A percentile compares a stretch with the other conserved stretches of the same genome.
Conservation (phyloP, 2,113 vertebrate genomes). For the Pomatorhinus ruficollis region DNA sequence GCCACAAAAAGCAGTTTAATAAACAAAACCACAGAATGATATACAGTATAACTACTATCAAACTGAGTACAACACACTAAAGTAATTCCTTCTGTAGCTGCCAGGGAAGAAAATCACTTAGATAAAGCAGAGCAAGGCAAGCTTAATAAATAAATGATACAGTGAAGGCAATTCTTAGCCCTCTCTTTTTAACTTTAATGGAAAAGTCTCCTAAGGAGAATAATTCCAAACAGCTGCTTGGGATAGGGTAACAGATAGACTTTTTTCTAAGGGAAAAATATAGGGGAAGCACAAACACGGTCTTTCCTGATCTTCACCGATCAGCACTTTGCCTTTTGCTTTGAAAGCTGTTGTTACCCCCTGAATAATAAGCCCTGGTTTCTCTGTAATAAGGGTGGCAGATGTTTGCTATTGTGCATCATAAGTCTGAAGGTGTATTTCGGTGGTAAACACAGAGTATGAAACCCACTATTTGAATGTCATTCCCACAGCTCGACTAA, state of each 20-base stretch:
- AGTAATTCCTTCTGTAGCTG: background rate
- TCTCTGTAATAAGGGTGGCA: background rate
- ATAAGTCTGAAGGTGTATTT: background rate
- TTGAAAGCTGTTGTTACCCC: background rate
- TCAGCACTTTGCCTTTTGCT: background rate
- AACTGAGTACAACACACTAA: background rate
- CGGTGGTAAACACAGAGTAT: background rate
- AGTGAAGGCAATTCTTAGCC: background rate
- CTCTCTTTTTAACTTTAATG: background rate
- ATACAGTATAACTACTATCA: background rate
- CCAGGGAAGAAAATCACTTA: background rate
- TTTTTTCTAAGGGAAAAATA: background rate
- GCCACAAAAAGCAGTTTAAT: background rate
- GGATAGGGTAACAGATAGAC: background rate
- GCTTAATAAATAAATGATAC: background rate
- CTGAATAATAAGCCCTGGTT: background rate
- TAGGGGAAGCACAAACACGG: background rate
- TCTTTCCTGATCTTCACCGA: background rate
- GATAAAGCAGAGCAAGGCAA: background rate
- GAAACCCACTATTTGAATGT: constrained; percentile 16
- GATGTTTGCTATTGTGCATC: background rate
- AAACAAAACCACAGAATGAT: background rate
- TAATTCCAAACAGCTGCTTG: background rate
- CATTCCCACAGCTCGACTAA: background rate
- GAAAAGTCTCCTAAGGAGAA: background rate